A percentile compares a stretch with the other conserved stretches of the same genome.
Conservation (phyloP, 2,888 invertebrate species). For the Acleris holmiana region DNA sequence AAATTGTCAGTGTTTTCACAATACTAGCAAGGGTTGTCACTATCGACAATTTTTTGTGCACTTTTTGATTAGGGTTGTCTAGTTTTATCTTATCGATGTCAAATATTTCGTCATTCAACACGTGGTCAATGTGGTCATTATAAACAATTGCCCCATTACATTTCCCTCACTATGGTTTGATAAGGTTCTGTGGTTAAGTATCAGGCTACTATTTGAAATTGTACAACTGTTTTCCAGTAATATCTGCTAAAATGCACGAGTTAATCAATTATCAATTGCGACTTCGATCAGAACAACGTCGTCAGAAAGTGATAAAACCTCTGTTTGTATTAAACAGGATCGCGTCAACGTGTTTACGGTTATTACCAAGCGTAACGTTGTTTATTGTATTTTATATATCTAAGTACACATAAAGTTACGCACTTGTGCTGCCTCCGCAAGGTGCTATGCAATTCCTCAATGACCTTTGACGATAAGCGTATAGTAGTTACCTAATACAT, state of each 20-base stretch:
- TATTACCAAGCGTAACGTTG: not conserved
- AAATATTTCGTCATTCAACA: conserved; percentile 13
- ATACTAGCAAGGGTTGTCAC: not conserved
- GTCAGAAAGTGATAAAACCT: no score
- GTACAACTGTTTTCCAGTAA: no score
- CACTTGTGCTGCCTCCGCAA: not conserved
- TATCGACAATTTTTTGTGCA: conserved; percentile 15
- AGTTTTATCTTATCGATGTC: conserved; percentile 19
- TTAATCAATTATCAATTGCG: no score
- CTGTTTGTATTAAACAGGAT: no score
- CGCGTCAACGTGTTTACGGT: no score
- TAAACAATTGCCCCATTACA: conserved; percentile 2
- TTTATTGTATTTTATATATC: not conserved
- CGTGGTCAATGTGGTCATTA: conserved; percentile 6
- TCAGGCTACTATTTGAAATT: no score
- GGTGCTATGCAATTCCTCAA: conserved; percentile 8
- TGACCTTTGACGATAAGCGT: conserved; percentile 18
- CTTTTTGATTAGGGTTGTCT: conserved; percentile 7
- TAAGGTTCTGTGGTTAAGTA: no score
- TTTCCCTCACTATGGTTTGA: no score
- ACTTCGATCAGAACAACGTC: no score
- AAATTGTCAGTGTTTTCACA: not conserved
- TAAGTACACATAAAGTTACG: not conserved
- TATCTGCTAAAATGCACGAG: no score
- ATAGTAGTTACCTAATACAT: conserved; percentile 13